A percentile compares a stretch with the other conserved stretches of the same genome.
phyloP scores from a whole-genome alignment of 1,140 invertebrate species.

The Hylaeus volcanicus region DNA sequence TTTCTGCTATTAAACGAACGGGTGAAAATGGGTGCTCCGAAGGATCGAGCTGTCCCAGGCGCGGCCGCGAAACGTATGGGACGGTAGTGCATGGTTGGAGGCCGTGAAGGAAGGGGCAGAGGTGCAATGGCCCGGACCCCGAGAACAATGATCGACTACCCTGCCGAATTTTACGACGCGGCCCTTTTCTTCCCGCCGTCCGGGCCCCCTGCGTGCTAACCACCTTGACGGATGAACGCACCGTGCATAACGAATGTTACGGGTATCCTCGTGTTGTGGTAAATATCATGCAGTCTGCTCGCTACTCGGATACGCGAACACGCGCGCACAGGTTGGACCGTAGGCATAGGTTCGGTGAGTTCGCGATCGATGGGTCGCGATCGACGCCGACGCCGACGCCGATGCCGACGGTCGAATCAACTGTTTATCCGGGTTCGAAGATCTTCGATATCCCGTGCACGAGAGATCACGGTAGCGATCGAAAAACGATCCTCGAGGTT shows the following conservation, averaged over 20 bases:
- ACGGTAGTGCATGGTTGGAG: not conserved
- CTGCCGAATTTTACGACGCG: constrained; percentile 54
- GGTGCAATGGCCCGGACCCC: constrained; percentile 39
- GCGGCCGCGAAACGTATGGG: too few relatives aligned
- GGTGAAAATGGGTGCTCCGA: not conserved
- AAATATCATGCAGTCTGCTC: constrained; percentile 17
- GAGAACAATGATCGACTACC: constrained; percentile 52
- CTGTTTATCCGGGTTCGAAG: not conserved
- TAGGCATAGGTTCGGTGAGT: too few relatives aligned
- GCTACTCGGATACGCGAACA: constrained; percentile 30
- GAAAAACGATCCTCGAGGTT: not conserved
- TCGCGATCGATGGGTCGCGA: too few relatives aligned
- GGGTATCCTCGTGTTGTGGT: constrained; percentile 40
- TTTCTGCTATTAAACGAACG: constrained; percentile 18
- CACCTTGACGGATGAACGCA: constrained; percentile 53
- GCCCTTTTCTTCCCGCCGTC: constrained; percentile 35
- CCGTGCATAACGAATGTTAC: constrained; percentile 53
- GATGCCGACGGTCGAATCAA: not conserved
- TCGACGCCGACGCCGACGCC: too few relatives aligned
- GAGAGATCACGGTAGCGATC: not conserved
- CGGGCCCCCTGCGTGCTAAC: constrained; percentile 45
- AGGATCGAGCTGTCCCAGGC: not conserved
- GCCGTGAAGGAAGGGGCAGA: not conserved
- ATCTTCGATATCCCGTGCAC: too few relatives aligned
- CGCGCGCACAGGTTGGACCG: too few relatives aligned